Evolutionary conservation across 1,140 invertebrate species (phyloP).

Genomic region (Fopius arisanus): DNA sequence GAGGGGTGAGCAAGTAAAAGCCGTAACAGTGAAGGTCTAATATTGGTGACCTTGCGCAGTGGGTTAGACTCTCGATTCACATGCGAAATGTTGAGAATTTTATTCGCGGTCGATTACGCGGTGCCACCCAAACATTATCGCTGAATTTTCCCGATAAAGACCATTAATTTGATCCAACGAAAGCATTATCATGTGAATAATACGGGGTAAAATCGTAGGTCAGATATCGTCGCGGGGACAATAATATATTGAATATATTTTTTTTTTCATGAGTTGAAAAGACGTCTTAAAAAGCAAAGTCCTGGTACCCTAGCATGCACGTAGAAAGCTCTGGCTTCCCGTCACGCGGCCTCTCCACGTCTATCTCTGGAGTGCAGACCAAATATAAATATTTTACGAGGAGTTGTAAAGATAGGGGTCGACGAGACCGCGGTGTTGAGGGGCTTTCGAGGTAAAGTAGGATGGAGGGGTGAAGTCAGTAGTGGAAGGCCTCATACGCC

Average conservation of each 20-base stretch:
- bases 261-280: too few species aligned
- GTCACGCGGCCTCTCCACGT: constrained; percentile 8
- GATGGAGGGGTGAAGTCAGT: not conserved
- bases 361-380: constrained; percentile 34
- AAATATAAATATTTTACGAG: constrained; percentile 49
- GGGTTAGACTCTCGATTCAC: not conserved
- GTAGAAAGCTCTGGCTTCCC: not conserved
- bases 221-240: too few species aligned
- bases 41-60: not conserved
- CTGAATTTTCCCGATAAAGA: too few species aligned
- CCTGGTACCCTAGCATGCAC: not conserved
- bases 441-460: not conserved
- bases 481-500: constrained; percentile 5
- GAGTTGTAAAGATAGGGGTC: constrained; percentile 39
- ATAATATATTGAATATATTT: too few species aligned
- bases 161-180: too few species aligned
- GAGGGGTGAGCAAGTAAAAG: not conserved
- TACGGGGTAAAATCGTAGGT: too few species aligned
- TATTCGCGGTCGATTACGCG: too few species aligned
- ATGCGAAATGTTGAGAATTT: not conserved
- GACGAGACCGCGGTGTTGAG: not conserved
- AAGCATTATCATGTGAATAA: too few species aligned
- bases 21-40: not conserved
- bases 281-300: not conserved
- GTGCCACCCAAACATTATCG: too few species aligned